Evolutionary conservation across 2,888 invertebrate genomes (phyloP).

Genomic region (Odontothrips loti): DNA sequence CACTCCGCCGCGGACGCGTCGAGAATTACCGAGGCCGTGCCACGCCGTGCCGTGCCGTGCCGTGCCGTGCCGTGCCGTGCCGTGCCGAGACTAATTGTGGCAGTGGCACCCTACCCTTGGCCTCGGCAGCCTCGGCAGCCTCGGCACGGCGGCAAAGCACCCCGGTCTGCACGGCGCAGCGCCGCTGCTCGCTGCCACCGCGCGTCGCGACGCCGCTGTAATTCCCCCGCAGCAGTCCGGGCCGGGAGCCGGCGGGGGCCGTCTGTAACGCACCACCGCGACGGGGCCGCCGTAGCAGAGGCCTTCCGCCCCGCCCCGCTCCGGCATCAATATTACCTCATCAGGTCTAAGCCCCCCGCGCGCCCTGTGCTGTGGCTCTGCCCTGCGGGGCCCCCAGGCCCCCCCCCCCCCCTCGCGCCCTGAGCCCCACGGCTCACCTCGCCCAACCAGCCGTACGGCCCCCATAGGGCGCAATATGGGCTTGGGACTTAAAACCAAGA

Average conservation of each 20-base stretch:
- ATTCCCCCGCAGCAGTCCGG: neutral
- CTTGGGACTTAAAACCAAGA: neutral
- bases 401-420: no score
- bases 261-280: neutral
- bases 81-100: neutral
- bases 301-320: neutral
- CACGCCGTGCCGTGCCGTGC: neutral
- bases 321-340: slow-evolving; percentile 19
- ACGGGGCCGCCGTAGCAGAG: neutral
- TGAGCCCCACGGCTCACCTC: no score
- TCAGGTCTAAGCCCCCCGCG: neutral
- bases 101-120: neutral
- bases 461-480: no score
- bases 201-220: neutral
- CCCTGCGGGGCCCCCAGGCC: no score
- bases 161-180: no score
- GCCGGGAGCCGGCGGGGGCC: neutral
- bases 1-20: neutral
- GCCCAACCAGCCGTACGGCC: no score
- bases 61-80: neutral
- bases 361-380: no score
- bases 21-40: neutral
- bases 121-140: neutral
- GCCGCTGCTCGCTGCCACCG: neutral
- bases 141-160: neutral